phyloP scores from a whole-genome alignment of 2,113 vertebrate genomes.

The Phylloscopus trochiloides region DNA sequence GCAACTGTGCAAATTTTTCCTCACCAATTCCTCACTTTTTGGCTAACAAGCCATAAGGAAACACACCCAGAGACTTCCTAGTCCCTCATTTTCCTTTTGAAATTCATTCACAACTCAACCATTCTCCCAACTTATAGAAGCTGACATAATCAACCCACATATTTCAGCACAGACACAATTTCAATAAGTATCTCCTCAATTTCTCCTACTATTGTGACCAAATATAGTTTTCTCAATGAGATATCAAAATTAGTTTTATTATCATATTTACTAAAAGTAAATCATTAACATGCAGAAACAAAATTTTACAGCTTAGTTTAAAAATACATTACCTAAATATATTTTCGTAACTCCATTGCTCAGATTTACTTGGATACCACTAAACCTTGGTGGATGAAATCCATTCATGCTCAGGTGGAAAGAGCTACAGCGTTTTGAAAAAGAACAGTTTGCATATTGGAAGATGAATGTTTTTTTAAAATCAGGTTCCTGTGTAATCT shows the following conservation, averaged over 20 bases:
- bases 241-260: background rate
- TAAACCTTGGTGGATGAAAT: background rate
- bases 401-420: background rate
- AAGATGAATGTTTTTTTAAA: background rate
- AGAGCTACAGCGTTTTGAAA: background rate
- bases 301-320: background rate
- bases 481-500: background rate
- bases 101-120: background rate
- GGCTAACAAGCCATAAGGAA: background rate
- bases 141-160: background rate
- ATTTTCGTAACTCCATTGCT: background rate
- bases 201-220: background rate
- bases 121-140: background rate
- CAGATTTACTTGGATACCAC: background rate
- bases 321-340: background rate
- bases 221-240: background rate
- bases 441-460: background rate
- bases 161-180: background rate
- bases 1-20: background rate
- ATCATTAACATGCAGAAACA: background rate
- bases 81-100: background rate
- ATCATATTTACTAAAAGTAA: background rate
- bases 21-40: background rate
- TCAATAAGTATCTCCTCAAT: background rate
- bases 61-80: background rate